Evolutionary conservation across 2,113 vertebrate species (phyloP), one percentile per base, ranked within the genome.

Genomic region (Austrofundulus limnaeus): DNA sequence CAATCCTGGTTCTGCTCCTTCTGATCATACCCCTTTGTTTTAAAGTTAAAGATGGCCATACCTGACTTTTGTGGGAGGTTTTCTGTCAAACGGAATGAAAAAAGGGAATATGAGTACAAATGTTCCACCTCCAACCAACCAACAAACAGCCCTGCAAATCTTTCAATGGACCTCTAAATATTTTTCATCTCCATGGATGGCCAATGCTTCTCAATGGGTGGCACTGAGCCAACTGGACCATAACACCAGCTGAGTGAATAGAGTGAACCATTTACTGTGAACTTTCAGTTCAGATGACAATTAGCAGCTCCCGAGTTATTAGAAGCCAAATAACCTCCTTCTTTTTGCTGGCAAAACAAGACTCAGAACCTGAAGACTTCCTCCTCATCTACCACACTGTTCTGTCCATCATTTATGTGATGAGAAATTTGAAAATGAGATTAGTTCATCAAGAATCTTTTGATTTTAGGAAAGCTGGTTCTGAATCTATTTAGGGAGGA

Each of bases 151-250:
- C 75, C 66, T 41, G 79, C 78, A 82, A 79, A 87, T 87, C 80
- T 83, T 80, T 85, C 75, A 80, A 56, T 87, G 80, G 76, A 70
- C 66, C 70, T 77, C 77, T 84, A 83, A 90, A 85, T 85, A 85
- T 83, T 90, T 83, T 80, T 86, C 58, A 48, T 83, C 79, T 77
- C 59, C 71, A 69, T 56, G 62, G 70, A 81, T 80, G 73, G 78
- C 80, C 78, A 25, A 73, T 70, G 78, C 23, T 55, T 83, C 81
- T 86, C 71, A 87, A 85, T 66, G 82, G 77, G 77, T 90, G 90
- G 85, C 83, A 87, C 73, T 9, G 61, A 85, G 87, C 89, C 90
- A 88, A 78, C 81, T 88, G 87, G 83, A 80, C 75, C 42, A 13
- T 57, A 75, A 72, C 77, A 73, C 58, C 61, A 24, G 61, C 10